phyloP scores from a whole-genome alignment of 2,888 invertebrate species.

The Macrophya alboannulata region DNA sequence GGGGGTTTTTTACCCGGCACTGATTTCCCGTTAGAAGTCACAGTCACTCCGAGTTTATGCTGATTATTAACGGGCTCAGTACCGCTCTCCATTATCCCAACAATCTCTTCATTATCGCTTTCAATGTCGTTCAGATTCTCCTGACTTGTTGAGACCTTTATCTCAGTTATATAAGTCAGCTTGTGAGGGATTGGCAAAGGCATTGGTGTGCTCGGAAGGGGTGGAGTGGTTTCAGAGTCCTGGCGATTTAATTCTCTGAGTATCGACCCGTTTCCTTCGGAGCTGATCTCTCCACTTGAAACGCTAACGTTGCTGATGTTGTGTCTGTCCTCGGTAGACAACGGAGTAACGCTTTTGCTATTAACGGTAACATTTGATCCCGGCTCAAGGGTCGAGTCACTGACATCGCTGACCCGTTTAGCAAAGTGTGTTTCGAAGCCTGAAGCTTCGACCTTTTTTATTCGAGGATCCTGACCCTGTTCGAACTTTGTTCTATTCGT shows the following conservation, averaged over 20 bases:
- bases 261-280: not conserved
- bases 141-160: conserved; percentile 83
- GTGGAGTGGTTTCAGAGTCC: conserved; percentile 74
- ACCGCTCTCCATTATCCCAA: conserved; percentile 63
- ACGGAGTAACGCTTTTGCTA: conserved; percentile 66
- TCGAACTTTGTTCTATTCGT: conserved; percentile 67
- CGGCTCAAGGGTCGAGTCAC: conserved; percentile 71
- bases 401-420: conserved; percentile 63
- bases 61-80: conserved; percentile 63
- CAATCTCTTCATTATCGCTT: conserved; percentile 65
- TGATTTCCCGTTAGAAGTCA: conserved; percentile 75
- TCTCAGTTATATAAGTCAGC: conserved; percentile 87
- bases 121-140: conserved; percentile 64
- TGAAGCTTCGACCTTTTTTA: conserved; percentile 45
- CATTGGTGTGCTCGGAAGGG: conserved; percentile 78
- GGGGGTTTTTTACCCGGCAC: conserved; percentile 79
- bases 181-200: conserved; percentile 76
- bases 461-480: conserved; percentile 23
- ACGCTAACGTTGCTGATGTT: conserved; percentile 77
- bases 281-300: conserved; percentile 75
- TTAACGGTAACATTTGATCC: conserved; percentile 71
- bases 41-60: conserved; percentile 65
- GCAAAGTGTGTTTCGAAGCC: conserved; percentile 67
- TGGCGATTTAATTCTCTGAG: conserved; percentile 65
- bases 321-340: conserved; percentile 67